Conservation (phyloP, 2,888 invertebrate genomes). For the Agrotis segetum region DNA sequence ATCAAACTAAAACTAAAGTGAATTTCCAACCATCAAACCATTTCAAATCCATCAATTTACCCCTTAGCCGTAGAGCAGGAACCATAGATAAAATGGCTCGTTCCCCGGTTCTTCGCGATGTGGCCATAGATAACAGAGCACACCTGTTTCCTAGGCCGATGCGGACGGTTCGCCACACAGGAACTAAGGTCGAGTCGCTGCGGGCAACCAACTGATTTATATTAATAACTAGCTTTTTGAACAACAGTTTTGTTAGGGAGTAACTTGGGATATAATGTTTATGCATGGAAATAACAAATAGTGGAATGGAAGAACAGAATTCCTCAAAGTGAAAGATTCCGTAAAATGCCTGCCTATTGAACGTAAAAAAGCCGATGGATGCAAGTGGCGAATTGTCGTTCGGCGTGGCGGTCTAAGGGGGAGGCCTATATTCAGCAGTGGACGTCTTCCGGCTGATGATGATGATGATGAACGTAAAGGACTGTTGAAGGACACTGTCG, state of each 20-base stretch:
- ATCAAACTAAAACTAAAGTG: constrained; percentile 8
- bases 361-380: too few species aligned
- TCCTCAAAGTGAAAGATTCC: neutral
- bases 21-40: constrained; percentile 20
- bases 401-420: too few species aligned
- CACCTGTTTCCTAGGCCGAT: constrained; percentile 65
- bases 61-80: constrained; percentile 51
- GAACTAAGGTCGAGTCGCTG: constrained; percentile 65
- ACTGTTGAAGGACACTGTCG: too few species aligned
- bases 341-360: too few species aligned
- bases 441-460: too few species aligned
- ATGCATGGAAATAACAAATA: neutral
- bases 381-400: too few species aligned
- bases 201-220: constrained; percentile 58
- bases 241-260: constrained; percentile 12
- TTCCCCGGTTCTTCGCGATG: constrained; percentile 57
- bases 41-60: constrained; percentile 54
- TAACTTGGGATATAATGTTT: constrained; percentile 7
- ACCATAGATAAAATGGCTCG: constrained; percentile 58
- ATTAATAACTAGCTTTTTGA: constrained; percentile 57
- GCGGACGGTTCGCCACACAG: constrained; percentile 60
- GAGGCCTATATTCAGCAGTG: too few species aligned
- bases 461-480: too few species aligned
- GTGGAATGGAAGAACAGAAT: neutral
- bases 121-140: constrained; percentile 62